These are phyloP conservation scores for Calephelis virginiensis DNA, from an alignment of 1,140 invertebrate genomes.

Conservation along the genomic window DNA sequence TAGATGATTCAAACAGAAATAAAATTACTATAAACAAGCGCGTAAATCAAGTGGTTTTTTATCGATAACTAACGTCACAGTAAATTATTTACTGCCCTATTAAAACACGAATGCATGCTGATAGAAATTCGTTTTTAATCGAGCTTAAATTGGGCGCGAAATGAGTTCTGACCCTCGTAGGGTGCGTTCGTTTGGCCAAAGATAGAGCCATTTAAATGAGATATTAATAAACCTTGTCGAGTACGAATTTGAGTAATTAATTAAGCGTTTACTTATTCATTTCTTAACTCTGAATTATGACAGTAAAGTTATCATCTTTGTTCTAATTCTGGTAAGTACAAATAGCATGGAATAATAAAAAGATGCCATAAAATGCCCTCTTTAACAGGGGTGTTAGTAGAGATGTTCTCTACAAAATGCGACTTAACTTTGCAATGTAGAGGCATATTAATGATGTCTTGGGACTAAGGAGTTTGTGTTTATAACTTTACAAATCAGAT, in stretches of 20 bases:
- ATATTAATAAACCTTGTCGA: slow-evolving; percentile 47
- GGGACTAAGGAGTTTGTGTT: too few species aligned
- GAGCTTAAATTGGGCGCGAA: slow-evolving; percentile 72
- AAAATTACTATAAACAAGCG: slow-evolving; percentile 22
- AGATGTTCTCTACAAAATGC: too few species aligned
- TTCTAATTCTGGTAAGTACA: too few species aligned
- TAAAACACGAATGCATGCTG: slow-evolving; percentile 61
- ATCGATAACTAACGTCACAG: slow-evolving; percentile 41
- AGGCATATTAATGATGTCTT: too few species aligned
- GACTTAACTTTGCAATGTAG: too few species aligned
- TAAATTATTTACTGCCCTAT: slow-evolving; percentile 50
- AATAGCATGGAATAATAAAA: too few species aligned
- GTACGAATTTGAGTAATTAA: slow-evolving; percentile 23
- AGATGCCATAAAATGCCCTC: too few species aligned
- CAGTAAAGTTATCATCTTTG: background rate
- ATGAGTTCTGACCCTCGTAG: slow-evolving; percentile 60
- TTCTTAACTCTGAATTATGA: background rate
- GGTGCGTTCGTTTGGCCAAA: slow-evolving; percentile 39
- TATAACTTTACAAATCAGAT: too few species aligned
- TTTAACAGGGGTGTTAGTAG: too few species aligned
- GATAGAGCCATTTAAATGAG: slow-evolving; percentile 61
- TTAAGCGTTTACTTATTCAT: slow-evolving; percentile 14
- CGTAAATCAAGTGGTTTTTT: slow-evolving; percentile 36
- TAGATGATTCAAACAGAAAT: slow-evolving; percentile 15
- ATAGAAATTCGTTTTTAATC: slow-evolving; percentile 75